These are phyloP conservation scores for Sogatella furcifera DNA, from an alignment of 1,140 invertebrate species.

Conservation along the genomic window DNA sequence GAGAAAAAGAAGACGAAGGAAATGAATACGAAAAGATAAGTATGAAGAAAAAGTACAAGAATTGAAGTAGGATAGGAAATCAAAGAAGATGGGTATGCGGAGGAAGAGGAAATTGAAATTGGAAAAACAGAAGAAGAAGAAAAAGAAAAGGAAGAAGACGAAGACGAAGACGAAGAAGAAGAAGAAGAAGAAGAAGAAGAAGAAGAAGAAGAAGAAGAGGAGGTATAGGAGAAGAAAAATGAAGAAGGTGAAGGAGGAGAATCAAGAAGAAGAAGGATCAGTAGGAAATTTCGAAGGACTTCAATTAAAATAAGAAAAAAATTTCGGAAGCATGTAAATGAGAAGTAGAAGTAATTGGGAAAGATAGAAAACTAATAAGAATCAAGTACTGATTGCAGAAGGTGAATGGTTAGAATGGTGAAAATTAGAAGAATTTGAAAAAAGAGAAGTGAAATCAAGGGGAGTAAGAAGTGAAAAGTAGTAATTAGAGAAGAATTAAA, in stretches of 20 bases:
- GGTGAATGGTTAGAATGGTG: too few relatives aligned
- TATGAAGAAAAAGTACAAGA: neutral
- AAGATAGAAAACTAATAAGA: too few relatives aligned
- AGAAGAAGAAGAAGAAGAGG: neutral
- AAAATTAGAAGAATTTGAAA: too few relatives aligned
- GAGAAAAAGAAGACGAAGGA: neutral
- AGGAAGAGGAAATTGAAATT: neutral
- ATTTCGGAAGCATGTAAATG: too few relatives aligned
- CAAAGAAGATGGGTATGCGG: neutral
- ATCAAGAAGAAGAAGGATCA: too few relatives aligned
- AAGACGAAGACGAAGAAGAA: neutral
- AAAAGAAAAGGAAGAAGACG: neutral
- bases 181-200: neutral
- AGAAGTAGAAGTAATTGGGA: too few relatives aligned
- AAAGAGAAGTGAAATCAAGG: too few relatives aligned
- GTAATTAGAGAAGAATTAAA: too few relatives aligned
- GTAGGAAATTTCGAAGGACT: too few relatives aligned
- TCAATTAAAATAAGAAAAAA: too few relatives aligned
- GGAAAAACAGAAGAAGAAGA: neutral
- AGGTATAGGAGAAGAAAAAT: neutral
- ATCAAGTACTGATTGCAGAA: too few relatives aligned
- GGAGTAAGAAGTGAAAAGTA: too few relatives aligned
- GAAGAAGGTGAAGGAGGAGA: neutral
- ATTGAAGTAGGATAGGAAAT: neutral
- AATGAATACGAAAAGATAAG: neutral